Base-by-base conservation (phyloP, 1,140 invertebrate species). In the Teleopsis dalmanni region DNA sequence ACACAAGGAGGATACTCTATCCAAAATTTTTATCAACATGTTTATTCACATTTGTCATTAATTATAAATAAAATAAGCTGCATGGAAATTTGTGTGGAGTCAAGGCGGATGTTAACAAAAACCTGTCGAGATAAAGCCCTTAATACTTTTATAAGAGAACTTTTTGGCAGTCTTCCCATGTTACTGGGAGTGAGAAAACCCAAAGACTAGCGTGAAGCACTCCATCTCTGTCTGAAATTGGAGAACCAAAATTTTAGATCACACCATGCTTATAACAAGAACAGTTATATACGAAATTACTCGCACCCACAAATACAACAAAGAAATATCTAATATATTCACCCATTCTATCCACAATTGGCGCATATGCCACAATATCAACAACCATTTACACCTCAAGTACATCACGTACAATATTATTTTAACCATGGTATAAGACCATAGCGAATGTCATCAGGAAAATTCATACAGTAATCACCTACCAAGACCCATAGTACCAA, bases 61-160 rank as follows among this genome's bases (percentile, higher is more conserved):
- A 57, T 57, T 0, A n/a, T 57, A 10, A 55, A 55, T 23, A 57
- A 53, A 4, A 47, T 57, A 8, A n/a, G 14, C n/a, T 55, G 40
- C 8, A 51, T 56, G 49, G 29, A 45, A 26, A 19, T 54, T 10
- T 25, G 44, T 7, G n/a, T 0, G 10, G 51, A 53, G 27, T 18
- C 51, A 21, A 29, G 46, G n/a, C 8, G 16, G 16, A 8, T 51
- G 0, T 45, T 55, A 16, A 46, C 44, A 2, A 45, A 56, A 35
- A 47, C 36, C 14, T 51, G 52, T 23, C 27, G 49, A 27, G 51
- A 57, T 10, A 53, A 51, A 27, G 46, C 50, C 1, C 18, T 51
- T 13, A 50, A 52, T n/a, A 45, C 49, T 16, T 51, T 51, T 29
- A 34, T 38, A 18, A 16, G 43, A 11, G 40, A 36, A 10, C 21